Base-by-base conservation (phyloP, 1,140 invertebrate genomes). In the Ruditapes philippinarum region DNA sequence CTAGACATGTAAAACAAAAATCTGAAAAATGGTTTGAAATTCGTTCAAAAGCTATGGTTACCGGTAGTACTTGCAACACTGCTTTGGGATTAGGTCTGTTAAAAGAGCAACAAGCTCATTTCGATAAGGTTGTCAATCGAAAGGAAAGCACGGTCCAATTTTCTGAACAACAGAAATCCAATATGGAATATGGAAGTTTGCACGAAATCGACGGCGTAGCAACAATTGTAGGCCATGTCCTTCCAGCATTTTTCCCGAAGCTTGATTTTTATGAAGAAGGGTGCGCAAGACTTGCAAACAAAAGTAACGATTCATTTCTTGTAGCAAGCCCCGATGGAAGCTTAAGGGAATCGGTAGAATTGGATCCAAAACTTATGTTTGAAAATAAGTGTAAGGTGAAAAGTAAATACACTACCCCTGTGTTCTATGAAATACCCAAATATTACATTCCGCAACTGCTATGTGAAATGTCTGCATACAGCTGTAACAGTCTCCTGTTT, bases 51-150 rank as follows among this genome's bases (percentile, higher is more conserved):
- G 76, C 76, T 31, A 54, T 31, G 31, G 76, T 80, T 9, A 80
- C 74, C 22, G 74, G 74, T 49, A 78, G 74, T 78, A 78, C 76
- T 28, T 80, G 76, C 33, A 80, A 80, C 28, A 57, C 76, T 57
- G 76, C 76, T 33, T 80, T 51, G 25, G 76, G 76, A 22, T 36
- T 31, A 57, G 49, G 76, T 80, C 22, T 25, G 31, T 36, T 80
- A 78, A 80, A 80, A 42, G 11, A 80, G n/a, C 28, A 36, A 57
- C 45, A 80, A 33, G 51, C 51, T 60, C 76, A 80, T 80, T 80
- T 31, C 38, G 76, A 80, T 36, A 80, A 57, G 14, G 76, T 80
- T 31, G 25, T 80, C 17, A 74, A 74, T 74, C 7, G 28, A 25
- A 28, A 36, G n/a, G 76, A 80, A 51, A 33, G 22, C 5, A 40